Base-by-base conservation (phyloP, 2,888 invertebrate species). In the Tridacna crocea region DNA sequence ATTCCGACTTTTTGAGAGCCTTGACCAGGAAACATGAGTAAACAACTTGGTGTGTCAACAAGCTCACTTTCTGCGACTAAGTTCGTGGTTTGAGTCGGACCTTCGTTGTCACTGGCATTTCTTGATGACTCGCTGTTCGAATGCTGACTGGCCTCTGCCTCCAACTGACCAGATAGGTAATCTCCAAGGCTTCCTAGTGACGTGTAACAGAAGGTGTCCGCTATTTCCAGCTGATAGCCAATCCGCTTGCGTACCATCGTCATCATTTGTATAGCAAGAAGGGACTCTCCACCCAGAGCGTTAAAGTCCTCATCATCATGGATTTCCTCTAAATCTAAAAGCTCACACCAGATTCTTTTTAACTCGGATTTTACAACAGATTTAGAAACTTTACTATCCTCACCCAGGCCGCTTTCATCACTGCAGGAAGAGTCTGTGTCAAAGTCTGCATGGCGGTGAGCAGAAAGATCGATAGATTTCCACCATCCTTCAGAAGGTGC, bases 181-280 rank as follows among this genome's bases (percentile, higher is more conserved):
- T 70, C 47, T 36, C 51, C 77, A 22, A 77, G 27, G 15, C 36
- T 51, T 36, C 60, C 77, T 22, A 77, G 22, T 19, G 70, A 55
- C 17, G 77, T 66, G 22, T 77, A 70, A 27, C 70, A 66, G 65
- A 77, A 77, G n/a, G 77, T 77, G 65, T 77, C 70, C n/a, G 77
- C 77, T 22, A 77, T 77, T 47, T 77, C 77, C 22, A 77, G 55
- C 51, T 68, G 70, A 60, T 70, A 77, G 0, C 77, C 70, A 26
- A 77, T 77, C 19, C 70, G 66, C 22, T 77, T 77, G 36, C 77
- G 68, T 13, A 77, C 70, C 58, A 77, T 51, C 17, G 77, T 70
- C 70, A 77, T 68, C 77, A 77, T 77, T 60, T 77, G 77, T 24
- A 77, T 70, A 27, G 77, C 77, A 27, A 77, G 68, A 22, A 77